Base-by-base conservation (phyloP, 1,140 invertebrate species). In the Spodoptera litura region DNA sequence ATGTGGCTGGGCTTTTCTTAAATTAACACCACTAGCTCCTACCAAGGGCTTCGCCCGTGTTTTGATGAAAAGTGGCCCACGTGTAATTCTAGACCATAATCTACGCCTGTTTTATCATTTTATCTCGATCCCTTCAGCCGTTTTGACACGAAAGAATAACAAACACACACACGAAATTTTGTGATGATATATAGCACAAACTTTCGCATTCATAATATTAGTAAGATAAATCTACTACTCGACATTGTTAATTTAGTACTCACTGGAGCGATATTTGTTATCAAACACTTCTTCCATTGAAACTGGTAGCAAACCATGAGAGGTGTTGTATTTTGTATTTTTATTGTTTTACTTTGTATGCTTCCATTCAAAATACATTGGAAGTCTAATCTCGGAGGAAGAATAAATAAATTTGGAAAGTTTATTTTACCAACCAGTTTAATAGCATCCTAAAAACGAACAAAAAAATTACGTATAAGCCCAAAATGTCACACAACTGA, bases 281-380 rank as follows among this genome's bases (percentile, higher is more conserved):
- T 85, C 11, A 62, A 35, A 74, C 78, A 89, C 80, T 92, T 93
- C 79, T 89, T 94, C 91, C 91, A 94, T 62, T 89, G 87, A 71
- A 94, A 88, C 81, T 76, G 87, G 59, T 90, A 94, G 74, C 93
- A 93, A 70, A 86, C 91, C 10, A 88, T 66, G 13, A 94, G 78
- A n/a, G 91, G 91, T 8, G 93, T 93, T 2, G 88, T 68, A 78
- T 94, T 94, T 85, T 93, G 91, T 75, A 93, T 85, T 85, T 91
- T 89, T 53, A 94, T 89, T n/a, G 82, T 89, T 83, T 84, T 93
- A 73, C 91, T 92, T 71, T 88, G 86, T 56, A 93, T 82, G 53
- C 88, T 89, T 9, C 81, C 88, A 80, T 93, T 93, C 49, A 88
- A 78, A 79, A 94, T 82, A 68, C 87, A 91, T 68, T 91, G 89